Conservation (phyloP, 2,888 invertebrate genomes). For the Morinoia aosen region DNA sequence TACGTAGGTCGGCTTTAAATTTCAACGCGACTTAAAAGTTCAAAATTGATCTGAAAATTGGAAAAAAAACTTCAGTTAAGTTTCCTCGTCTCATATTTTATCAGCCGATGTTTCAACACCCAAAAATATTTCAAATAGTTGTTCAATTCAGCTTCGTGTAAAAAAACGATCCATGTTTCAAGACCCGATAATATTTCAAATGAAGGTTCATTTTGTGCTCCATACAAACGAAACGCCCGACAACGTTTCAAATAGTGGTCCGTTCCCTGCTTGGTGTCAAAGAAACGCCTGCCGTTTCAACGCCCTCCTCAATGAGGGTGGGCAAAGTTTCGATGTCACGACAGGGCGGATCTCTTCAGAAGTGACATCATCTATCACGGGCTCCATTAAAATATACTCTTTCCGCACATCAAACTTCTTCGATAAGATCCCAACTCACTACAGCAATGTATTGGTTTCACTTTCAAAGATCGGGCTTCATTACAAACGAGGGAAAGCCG, state of each 20-base stretch:
- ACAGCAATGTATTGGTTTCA: not conserved
- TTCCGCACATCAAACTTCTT: not conserved
- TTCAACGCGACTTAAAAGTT: no score
- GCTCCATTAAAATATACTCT: not conserved
- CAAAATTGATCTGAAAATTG: no score
- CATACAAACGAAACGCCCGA: no score
- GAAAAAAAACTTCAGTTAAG: not conserved
- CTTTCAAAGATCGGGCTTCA: not conserved
- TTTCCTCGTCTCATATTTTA: not conserved
- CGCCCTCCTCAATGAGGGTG: not conserved
- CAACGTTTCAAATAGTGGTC: not conserved
- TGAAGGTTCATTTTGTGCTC: no score
- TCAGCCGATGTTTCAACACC: not conserved
- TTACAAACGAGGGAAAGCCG: no score
- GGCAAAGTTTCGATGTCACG: not conserved
- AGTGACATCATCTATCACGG: not conserved
- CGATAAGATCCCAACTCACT: not conserved
- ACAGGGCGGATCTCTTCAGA: conserved; percentile 1
- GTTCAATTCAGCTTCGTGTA: no score
- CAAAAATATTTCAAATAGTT: no score
- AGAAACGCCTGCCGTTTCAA: not conserved
- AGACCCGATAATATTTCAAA: not conserved
- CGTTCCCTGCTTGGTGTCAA: not conserved
- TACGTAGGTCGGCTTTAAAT: no score
- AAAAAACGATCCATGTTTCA: not conserved